Conservation (phyloP, 2,888 invertebrate species). For the Xiphydria camelus region DNA sequence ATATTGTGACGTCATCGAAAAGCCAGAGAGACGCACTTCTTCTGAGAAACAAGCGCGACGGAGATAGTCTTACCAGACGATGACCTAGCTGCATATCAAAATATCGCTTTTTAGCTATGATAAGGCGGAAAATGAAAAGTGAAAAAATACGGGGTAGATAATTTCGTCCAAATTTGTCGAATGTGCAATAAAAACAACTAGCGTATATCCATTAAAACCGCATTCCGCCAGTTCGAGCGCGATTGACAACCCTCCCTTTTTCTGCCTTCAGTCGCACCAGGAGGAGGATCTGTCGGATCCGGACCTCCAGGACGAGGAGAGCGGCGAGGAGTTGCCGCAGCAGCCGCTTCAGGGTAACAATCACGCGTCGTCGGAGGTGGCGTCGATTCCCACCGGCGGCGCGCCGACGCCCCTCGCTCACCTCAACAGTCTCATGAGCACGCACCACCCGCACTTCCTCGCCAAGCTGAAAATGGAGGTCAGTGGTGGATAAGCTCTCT, state of each 20-base stretch:
- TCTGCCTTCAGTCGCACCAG: slow-evolving; percentile 61
- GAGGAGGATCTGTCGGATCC: slow-evolving; percentile 63
- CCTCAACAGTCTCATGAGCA: slow-evolving; percentile 62
- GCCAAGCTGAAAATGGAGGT: slow-evolving; percentile 54
- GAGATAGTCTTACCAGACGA: no score
- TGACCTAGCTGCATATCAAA: no score
- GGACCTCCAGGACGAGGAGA: slow-evolving; percentile 62
- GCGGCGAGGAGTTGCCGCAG: slow-evolving; percentile 57
- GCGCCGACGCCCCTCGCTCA: slow-evolving; percentile 56
- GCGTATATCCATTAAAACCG: no score
- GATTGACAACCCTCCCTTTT: slow-evolving; percentile 10
- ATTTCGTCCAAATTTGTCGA: no score
- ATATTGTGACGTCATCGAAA: no score
- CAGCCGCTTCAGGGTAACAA: slow-evolving; percentile 47
- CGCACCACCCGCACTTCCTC: slow-evolving; percentile 62
- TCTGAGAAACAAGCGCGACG: no score
- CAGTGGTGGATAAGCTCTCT: slow-evolving; percentile 22
- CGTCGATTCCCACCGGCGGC: slow-evolving; percentile 15
- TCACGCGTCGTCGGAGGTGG: slow-evolving; percentile 36
- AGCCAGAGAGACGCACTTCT: no score
- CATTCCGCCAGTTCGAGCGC: no score
- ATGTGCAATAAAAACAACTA: background rate
- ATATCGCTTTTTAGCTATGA: no score
- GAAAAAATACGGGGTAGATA: no score
- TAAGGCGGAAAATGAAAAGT: no score